Percentiles rank a stretch among this genome's conserved stretches.
Conservation (phyloP, 1,140 invertebrate genomes). For the Ptiloglossa arizonensis region DNA sequence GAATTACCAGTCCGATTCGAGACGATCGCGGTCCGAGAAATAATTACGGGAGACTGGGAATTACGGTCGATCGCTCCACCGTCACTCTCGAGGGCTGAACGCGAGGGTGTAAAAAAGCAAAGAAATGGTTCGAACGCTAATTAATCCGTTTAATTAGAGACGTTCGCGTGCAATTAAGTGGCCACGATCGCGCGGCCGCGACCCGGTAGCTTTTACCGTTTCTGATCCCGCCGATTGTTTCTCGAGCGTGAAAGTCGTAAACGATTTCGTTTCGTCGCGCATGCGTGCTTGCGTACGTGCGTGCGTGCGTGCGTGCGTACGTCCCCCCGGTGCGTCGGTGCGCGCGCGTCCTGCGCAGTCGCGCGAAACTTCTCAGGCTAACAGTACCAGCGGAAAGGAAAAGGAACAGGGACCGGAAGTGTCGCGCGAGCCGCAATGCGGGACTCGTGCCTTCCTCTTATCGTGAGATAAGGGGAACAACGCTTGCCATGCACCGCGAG, state of each 20-base stretch:
- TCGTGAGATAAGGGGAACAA: constrained; percentile 58
- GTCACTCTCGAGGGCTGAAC: too few relatives aligned
- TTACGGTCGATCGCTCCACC: too few relatives aligned
- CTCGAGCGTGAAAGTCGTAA: constrained; percentile 45
- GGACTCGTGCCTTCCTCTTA: constrained; percentile 59
- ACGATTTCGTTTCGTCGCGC: constrained; percentile 16
- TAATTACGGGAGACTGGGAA: too few relatives aligned
- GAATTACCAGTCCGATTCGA: too few relatives aligned
- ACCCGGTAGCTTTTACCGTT: constrained; percentile 37
- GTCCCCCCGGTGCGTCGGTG: not conserved
- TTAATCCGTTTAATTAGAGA: constrained; percentile 21
- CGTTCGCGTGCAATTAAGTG: constrained; percentile 17
- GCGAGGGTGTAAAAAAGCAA: too few relatives aligned
- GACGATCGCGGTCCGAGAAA: too few relatives aligned
- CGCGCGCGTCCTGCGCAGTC: not conserved
- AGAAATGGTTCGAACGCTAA: not conserved
- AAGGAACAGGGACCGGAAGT: constrained; percentile 59
- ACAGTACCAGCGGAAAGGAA: constrained; percentile 35
- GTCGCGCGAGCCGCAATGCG: constrained; percentile 58
- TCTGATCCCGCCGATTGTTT: constrained; percentile 31
- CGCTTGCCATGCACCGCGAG: constrained; percentile 49
- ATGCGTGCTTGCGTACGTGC: not conserved
- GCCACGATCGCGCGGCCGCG: not conserved
- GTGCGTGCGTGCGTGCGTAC: not conserved
- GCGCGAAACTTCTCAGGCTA: constrained; percentile 21